Conservation (phyloP, 64 coral and sea anemone species). For the Catalaphyllia jardinei region DNA sequence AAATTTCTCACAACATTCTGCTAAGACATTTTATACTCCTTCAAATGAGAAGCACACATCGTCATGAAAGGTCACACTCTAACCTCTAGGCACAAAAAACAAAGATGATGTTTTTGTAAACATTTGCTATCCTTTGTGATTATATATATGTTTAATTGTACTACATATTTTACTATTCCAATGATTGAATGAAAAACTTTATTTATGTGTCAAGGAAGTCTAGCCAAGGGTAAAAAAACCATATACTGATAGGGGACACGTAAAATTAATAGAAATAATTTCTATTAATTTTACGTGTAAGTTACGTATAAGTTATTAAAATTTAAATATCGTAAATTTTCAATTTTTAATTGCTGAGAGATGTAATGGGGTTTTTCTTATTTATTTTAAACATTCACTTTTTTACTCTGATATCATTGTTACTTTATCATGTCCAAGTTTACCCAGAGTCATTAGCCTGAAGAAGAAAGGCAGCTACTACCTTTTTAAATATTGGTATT, state of each 20-base stretch:
- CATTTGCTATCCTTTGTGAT: neutral
- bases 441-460: neutral
- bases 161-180: neutral
- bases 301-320: neutral
- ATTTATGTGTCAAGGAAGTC: neutral
- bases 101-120: neutral
- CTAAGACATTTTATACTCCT: neutral
- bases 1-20: too few species aligned
- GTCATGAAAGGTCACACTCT: neutral
- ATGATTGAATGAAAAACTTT: neutral
- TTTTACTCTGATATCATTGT: constrained; percentile 4
- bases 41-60: neutral
- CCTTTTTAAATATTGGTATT: neutral
- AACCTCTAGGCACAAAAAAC: neutral
- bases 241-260: neutral
- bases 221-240: neutral
- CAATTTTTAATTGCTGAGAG: neutral
- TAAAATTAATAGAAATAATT: neutral
- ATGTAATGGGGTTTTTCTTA: neutral
- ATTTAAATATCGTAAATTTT: neutral
- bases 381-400: neutral
- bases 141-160: neutral
- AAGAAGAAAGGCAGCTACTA: neutral
- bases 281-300: too few species aligned
- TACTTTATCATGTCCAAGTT: neutral